Conservation (phyloP, 1,140 invertebrate species). For the Scylla paramamosain region DNA sequence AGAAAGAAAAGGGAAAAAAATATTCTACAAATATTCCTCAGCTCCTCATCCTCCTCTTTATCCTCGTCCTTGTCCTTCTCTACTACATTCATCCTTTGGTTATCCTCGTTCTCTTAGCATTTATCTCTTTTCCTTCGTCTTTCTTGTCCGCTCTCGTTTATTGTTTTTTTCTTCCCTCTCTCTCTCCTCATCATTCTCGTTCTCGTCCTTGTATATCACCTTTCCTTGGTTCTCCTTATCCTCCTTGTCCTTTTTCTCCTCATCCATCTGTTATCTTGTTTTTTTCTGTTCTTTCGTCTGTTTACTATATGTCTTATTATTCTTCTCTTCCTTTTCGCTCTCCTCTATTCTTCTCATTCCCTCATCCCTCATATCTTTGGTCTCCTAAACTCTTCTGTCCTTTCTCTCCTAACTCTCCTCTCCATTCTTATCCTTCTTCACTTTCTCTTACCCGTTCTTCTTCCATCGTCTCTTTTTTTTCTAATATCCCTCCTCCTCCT, state of each 20-base stretch:
- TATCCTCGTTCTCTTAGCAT: too few relatives aligned
- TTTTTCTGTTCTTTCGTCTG: neutral
- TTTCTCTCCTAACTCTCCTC: neutral
- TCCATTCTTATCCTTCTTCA: neutral
- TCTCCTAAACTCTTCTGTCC: neutral
- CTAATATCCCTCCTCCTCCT: neutral
- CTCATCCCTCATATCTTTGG: neutral
- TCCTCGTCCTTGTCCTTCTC: too few relatives aligned
- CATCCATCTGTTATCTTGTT: neutral
- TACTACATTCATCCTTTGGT: too few relatives aligned
- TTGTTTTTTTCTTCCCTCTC: too few relatives aligned
- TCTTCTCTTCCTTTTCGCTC: slow-evolving; percentile 42
- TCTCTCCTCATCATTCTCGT: too few relatives aligned
- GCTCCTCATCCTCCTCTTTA: too few relatives aligned
- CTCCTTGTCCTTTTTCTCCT: neutral
- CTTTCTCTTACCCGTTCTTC: neutral
- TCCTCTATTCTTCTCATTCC: slow-evolving; percentile 46
- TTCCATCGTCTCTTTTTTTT: neutral
- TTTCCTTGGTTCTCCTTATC: too few relatives aligned
- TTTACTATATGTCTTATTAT: neutral
- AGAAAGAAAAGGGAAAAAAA: too few relatives aligned
- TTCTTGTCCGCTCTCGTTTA: too few relatives aligned
- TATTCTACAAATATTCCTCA: too few relatives aligned
- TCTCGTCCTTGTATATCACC: too few relatives aligned
- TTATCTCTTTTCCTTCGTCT: too few relatives aligned